Base-by-base conservation (phyloP, 2,113 vertebrate genomes). In the Brachirus orientalis region DNA sequence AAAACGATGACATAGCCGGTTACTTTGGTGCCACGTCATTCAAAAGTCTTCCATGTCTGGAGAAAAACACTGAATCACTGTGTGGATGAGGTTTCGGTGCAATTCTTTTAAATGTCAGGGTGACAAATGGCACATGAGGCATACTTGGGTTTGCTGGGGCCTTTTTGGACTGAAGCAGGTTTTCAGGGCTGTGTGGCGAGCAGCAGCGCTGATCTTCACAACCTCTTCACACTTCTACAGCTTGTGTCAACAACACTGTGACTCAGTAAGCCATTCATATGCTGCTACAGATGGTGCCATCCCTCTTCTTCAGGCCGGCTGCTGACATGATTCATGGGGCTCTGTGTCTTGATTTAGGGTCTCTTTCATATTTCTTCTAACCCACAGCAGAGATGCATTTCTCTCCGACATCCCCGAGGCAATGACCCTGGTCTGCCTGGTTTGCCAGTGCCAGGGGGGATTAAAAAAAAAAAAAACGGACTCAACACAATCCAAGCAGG, bases 291-390 rank as follows among this genome's bases (percentile, higher is more conserved):
- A 89, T 84, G 85, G 87, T 75, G 68, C 65, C 74, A 89, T 90
- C 82, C 55, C 77, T 87, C 88, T 80, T 87, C 84, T 75, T 85
- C 82, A 82, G 70, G 85, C 64, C 79, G 8, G 79, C 89, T 28
- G 78, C 79, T 72, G 86, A 89, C 90, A 89, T 91, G 90, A 93
- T 92, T 94, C 89, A 92, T 90, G 88, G 85, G 89, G 73, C 86
- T 75, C 82, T 89, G 91, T 75, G 90, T 91, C 86, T 90, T 93
- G 90, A 90, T 91, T 92, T 90, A 89, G 79, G 69, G 79, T 79
- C 86, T 81, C 89, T 80, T 90, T 87, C 91, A 89, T 89, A 86
- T 91, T 91, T 90, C 89, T 93, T 85, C 72, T 70, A 63, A 72
- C 79, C 85, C 89, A 82, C 65, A 66, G 88, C 87, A 80, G 78